A percentile compares a stretch with the other conserved stretches of the same genome.
Conservation (phyloP, 2,113 vertebrate species). For the Neopipo cinnamomea region DNA sequence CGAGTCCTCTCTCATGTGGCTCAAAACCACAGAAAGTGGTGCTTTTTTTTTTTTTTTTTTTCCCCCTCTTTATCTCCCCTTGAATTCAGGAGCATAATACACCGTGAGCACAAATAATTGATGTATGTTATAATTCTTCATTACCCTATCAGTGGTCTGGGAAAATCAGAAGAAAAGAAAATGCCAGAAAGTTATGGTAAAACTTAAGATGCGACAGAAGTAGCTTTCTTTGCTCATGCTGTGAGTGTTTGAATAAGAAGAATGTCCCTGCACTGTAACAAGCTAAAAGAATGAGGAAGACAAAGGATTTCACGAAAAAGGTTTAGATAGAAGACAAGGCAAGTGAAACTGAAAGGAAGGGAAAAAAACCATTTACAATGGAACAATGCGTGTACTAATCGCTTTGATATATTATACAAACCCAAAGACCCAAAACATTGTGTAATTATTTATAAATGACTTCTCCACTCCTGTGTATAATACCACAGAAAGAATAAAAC, state of each 20-base stretch:
- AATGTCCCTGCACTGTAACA: conserved; percentile 94
- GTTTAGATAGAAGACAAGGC: conserved; percentile 94
- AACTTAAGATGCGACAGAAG: conserved; percentile 83
- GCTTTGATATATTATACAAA: conserved; percentile 99
- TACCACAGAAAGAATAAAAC: conserved; percentile 92
- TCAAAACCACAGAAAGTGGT: conserved; percentile 70
- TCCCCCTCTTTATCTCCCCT: conserved; percentile 41
- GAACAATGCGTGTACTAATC: conserved; percentile 99
- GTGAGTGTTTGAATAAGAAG: conserved; percentile 98
- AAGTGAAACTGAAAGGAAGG: conserved; percentile 92
- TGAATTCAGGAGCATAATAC: conserved; percentile 67
- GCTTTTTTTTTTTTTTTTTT: conserved; percentile 28
- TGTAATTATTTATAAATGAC: conserved; percentile 99
- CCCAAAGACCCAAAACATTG: conserved; percentile 99
- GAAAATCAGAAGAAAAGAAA: conserved; percentile 78
- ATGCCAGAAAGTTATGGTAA: conserved; percentile 81
- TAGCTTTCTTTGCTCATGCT: conserved; percentile 91
- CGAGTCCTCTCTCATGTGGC: conserved; percentile 43
- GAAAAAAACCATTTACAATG: conserved; percentile 88
- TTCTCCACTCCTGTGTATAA: conserved; percentile 89
- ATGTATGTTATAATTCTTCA: conserved; percentile 81
- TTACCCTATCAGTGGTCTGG: conserved; percentile 77
- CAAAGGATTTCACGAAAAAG: conserved; percentile 95
- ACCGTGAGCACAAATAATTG: conserved; percentile 76
- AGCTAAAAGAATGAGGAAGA: conserved; percentile 94